Base-by-base conservation (phyloP, 2,888 invertebrate genomes). In the Aphodius granarius region DNA sequence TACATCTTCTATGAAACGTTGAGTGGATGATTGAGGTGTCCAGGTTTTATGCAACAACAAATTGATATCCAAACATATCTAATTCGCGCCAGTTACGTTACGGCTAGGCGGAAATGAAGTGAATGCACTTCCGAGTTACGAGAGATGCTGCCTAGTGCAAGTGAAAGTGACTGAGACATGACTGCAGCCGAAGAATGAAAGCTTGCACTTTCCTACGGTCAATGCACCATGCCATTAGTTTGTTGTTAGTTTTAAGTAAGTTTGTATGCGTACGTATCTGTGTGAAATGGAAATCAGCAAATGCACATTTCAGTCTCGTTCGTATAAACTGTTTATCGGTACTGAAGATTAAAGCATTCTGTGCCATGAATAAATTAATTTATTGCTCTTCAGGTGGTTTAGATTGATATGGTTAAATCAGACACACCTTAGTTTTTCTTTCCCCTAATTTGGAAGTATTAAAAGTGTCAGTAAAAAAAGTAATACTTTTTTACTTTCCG, bases 181-280 rank as follows among this genome's bases (percentile, higher is more conserved):
- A 20, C 21, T 68, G 65, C 68, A 22, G 68, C 16, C 68, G 68
- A 68, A 68, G 68, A 68, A 68, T 20, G 68, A 68, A 68, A 68
- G 68, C 68, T 68, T 68, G 68, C 68, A 68, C 68, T 68, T 68
- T 68, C 68, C 68, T 20, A 21, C 68, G 68, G 68, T 68, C 68
- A 22, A 21, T 68, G 68, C 68, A 68, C 68, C 43, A 3, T 43
- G 43, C 43, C 43, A 43, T 43, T 43, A 43, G 43, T 43, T 43
- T 43, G 43, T 43, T 43, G 43, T 43, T 43, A 43, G 43, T 43
- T 43, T 43, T 43, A 43, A 1, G 43, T 43, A 43, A 1, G 43
- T 43, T 43, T 43, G 43, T 43, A 3, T 43, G 43, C 43, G 43
- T 43, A n/a, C n/a, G 23, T 23, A 13, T 43, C 43, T 13, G 43